phyloP scores from a whole-genome alignment of 2,888 invertebrate species.

The Aproaerema taeniolella region DNA sequence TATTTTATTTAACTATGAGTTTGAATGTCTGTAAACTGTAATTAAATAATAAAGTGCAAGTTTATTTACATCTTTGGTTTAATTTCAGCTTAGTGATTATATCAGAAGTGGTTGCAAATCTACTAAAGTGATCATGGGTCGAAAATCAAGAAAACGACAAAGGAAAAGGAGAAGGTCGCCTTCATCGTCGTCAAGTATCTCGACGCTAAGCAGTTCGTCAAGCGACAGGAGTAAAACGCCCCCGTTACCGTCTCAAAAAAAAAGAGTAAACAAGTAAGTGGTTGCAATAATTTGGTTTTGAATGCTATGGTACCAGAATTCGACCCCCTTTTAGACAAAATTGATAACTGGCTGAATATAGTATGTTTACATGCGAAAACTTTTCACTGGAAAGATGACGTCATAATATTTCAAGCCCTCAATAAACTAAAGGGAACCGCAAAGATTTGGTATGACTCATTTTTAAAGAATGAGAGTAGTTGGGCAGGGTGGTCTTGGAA shows the following conservation, averaged over 20 bases:
- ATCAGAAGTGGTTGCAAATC: neutral
- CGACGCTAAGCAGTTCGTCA: neutral
- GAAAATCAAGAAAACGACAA: neutral
- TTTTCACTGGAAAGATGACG: constrained; percentile 18
- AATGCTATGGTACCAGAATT: constrained; percentile 23
- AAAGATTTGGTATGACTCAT: constrained; percentile 20
- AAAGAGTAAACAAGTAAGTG: neutral
- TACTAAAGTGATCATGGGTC: neutral
- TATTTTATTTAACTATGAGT: too few species aligned
- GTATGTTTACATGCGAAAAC: constrained; percentile 17
- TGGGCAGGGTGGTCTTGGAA: constrained; percentile 20
- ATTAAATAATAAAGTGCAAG: too few species aligned
- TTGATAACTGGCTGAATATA: constrained; percentile 22
- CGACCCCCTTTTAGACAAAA: constrained; percentile 21
- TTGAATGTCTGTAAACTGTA: too few species aligned
- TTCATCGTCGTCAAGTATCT: neutral
- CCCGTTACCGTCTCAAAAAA: neutral
- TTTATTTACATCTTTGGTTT: too few species aligned
- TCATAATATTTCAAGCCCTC: constrained; percentile 15
- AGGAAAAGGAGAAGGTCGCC: neutral
- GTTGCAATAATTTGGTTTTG: neutral
- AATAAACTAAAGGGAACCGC: constrained; percentile 19
- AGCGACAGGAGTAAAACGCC: neutral
- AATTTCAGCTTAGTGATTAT: neutral
- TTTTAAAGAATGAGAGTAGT: constrained; percentile 3